Conservation (phyloP, 2,888 invertebrate genomes). For the Lycaena phlaeas region DNA sequence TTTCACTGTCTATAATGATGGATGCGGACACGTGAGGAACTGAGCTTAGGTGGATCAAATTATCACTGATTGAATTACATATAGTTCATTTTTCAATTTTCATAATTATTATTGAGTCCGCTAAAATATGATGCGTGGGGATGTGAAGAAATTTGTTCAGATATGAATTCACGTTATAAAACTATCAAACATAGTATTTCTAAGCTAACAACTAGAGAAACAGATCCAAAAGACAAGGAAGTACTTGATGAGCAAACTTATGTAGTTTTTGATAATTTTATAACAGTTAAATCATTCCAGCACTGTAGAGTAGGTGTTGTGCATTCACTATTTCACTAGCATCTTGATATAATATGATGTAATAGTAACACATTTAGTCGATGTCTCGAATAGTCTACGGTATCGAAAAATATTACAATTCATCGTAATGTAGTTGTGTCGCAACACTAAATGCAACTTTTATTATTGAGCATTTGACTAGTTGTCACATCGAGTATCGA, state of each 20-base stretch:
- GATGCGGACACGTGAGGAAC: conserved; percentile 20
- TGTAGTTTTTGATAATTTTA: conserved; percentile 44
- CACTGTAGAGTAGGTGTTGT: conserved; percentile 37
- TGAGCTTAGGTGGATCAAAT: conserved; percentile 11
- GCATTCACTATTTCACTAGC: conserved; percentile 31
- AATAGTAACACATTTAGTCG: conserved; percentile 69
- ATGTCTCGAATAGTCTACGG: conserved; percentile 55
- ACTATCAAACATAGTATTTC: conserved; percentile 36
- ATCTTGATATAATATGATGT: conserved; percentile 51
- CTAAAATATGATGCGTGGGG: conserved; percentile 21
- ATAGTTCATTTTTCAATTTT: too few species aligned
- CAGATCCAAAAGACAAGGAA: conserved; percentile 60
- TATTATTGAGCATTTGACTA: conserved; percentile 62
- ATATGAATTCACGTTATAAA: conserved; percentile 48
- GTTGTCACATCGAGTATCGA: conserved; percentile 24
- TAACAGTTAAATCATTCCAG: conserved; percentile 47
- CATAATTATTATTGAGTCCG: background rate
- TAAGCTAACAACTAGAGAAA: conserved; percentile 59
- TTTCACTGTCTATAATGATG: conserved; percentile 66
- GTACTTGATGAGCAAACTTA: conserved; percentile 63
- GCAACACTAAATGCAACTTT: conserved; percentile 35
- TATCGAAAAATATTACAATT: conserved; percentile 42
- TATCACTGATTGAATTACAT: background rate
- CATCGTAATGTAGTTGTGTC: conserved; percentile 24
- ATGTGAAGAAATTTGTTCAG: conserved; percentile 21